Conservation (phyloP, 2,113 vertebrate species). For the Limanda limanda region DNA sequence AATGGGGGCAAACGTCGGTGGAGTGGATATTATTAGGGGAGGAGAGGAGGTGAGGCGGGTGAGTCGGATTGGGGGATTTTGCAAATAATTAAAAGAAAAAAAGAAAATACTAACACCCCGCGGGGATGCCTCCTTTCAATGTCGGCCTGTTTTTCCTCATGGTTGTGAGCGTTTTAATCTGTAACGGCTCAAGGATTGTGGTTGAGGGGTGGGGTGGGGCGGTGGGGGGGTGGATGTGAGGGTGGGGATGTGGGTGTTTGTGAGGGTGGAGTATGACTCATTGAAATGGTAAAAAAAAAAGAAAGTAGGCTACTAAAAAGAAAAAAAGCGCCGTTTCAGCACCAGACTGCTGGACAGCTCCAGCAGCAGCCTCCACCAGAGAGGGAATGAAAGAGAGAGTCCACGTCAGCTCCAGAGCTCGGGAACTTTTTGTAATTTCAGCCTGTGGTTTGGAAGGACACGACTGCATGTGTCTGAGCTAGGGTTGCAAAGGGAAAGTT, state of each 20-base stretch:
- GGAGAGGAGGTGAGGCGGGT: neutral
- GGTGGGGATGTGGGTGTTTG: slow-evolving; percentile 22
- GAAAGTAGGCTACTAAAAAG: slow-evolving; percentile 13
- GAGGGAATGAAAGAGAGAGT: neutral
- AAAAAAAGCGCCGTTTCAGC: slow-evolving; percentile 58
- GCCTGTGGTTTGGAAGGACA: slow-evolving; percentile 1
- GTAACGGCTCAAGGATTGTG: slow-evolving; percentile 51
- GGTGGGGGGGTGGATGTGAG: neutral
- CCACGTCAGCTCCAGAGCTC: neutral
- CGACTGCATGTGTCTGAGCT: slow-evolving; percentile 7
- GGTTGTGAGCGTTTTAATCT: slow-evolving; percentile 68
- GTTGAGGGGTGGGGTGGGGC: slow-evolving; percentile 12
- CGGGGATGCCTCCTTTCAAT: slow-evolving; percentile 46
- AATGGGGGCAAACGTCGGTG: slow-evolving; percentile 34
- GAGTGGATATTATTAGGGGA: slow-evolving; percentile 31
- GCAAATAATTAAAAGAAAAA: slow-evolving; percentile 22
- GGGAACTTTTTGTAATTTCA: slow-evolving; percentile 6
- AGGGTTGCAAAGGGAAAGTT: no score
- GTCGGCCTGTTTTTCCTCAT: slow-evolving; percentile 54
- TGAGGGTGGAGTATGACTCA: slow-evolving; percentile 63
- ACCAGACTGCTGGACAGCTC: slow-evolving; percentile 55
- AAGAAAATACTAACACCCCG: slow-evolving; percentile 27
- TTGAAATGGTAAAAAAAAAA: slow-evolving; percentile 20
- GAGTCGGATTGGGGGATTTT: neutral
- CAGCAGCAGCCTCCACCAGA: slow-evolving; percentile 9